Percentiles rank a stretch among this genome's conserved stretches.
These are phyloP conservation scores for Exaiptasia diaphana DNA, from an alignment of 64 coral and sea anemone species.

Conservation along the genomic window DNA sequence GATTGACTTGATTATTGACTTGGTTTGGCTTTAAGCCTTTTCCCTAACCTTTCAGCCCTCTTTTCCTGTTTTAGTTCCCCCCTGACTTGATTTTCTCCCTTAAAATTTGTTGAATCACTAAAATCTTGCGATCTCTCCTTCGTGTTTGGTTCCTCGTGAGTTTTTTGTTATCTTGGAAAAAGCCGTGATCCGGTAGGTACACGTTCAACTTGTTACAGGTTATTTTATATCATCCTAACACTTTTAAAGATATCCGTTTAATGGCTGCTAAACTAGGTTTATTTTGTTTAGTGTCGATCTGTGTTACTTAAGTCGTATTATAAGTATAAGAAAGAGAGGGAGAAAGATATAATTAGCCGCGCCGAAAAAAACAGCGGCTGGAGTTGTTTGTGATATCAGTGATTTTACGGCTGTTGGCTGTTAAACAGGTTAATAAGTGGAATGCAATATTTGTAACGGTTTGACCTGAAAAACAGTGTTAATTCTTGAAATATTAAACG, in stretches of 20 bases:
- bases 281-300: no score
- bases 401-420: slow-evolving; percentile 19
- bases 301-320: no score
- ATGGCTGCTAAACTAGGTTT: no score
- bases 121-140: background rate
- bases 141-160: background rate
- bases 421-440: slow-evolving; percentile 5
- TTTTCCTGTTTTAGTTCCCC: slow-evolving; percentile 26
- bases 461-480: background rate
- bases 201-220: no score
- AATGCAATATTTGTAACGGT: slow-evolving; percentile 4
- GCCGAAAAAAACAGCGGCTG: no score
- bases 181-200: background rate
- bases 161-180: background rate
- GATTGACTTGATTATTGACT: slow-evolving; percentile 7
- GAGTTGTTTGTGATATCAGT: no score
- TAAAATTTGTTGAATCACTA: slow-evolving; percentile 7
- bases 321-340: no score
- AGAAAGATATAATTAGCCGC: no score
- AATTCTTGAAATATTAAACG: slow-evolving; percentile 19
- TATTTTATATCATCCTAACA: no score
- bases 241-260: no score
- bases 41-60: slow-evolving; percentile 17
- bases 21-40: slow-evolving; percentile 15
- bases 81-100: slow-evolving; percentile 27